Conservation (phyloP, 2,888 invertebrate genomes). For the Drosophila borborema region DNA sequence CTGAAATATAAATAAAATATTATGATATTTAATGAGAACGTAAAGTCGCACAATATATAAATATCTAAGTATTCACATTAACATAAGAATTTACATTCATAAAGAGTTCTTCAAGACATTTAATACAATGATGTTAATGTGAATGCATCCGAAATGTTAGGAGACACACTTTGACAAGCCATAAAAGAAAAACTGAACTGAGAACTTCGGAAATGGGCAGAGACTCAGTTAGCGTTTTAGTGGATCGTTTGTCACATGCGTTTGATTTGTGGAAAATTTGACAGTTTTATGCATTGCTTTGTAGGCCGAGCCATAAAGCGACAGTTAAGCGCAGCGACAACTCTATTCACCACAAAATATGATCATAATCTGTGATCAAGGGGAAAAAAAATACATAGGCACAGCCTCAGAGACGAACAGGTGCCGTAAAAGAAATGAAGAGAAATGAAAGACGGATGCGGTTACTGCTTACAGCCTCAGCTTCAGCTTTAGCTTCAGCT, state of each 20-base stretch:
- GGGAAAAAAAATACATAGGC: no score
- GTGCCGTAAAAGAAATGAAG: slow-evolving; percentile 38
- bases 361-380: slow-evolving; percentile 8
- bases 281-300: slow-evolving; percentile 57
- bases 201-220: not conserved
- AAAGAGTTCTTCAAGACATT: not conserved
- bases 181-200: not conserved
- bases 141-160: not conserved
- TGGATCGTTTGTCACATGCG: slow-evolving; percentile 54
- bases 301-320: slow-evolving; percentile 34
- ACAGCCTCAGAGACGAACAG: slow-evolving; percentile 26
- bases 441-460: slow-evolving; percentile 36
- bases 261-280: slow-evolving; percentile 55
- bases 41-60: not conserved
- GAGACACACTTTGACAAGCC: slow-evolving; percentile 9
- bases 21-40: not conserved
- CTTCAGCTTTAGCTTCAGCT: not conserved
- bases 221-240: slow-evolving; percentile 6
- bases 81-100: not conserved
- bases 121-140: not conserved
- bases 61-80: not conserved
- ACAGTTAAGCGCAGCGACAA: slow-evolving; percentile 49
- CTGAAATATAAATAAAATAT: no score
- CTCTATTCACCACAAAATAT: slow-evolving; percentile 47
- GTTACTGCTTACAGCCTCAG: slow-evolving; percentile 1